These are phyloP conservation scores for Halcyon leucocephala DNA, from an alignment of 2,797 vertebrate genomes.

Conservation along the genomic window DNA sequence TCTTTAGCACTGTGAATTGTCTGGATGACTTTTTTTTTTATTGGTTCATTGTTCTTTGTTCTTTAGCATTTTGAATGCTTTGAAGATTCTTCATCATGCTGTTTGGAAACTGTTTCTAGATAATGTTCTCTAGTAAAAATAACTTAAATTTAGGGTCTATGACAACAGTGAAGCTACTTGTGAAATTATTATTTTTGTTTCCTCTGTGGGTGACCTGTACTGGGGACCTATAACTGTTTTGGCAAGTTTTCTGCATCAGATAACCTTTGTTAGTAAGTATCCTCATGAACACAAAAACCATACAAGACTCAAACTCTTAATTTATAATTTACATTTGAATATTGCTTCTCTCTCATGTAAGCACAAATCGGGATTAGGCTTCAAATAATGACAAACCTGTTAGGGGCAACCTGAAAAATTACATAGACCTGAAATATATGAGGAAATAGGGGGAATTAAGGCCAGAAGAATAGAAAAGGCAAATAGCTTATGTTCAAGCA, in stretches of 20 bases:
- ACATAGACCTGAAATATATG: neutral
- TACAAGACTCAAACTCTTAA: neutral
- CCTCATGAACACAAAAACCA: neutral
- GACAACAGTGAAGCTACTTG: neutral
- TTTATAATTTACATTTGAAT: neutral
- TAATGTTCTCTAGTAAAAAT: neutral
- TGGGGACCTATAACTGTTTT: neutral
- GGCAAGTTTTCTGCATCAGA: neutral
- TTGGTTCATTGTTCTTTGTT: neutral
- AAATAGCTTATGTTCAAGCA: neutral
- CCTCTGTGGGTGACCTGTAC: neutral
- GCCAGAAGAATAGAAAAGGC: neutral
- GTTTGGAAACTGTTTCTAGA: neutral
- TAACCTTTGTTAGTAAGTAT: neutral
- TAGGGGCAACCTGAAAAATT: slow-evolving; percentile 34
- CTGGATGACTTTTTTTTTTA: neutral
- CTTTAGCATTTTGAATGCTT: neutral
- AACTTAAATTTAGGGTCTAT: neutral
- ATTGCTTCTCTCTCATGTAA: neutral
- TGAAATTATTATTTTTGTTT: neutral
- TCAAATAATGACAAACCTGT: slow-evolving; percentile 7
- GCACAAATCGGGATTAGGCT: neutral
- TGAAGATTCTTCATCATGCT: neutral
- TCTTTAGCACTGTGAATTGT: neutral
- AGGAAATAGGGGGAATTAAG: slow-evolving; percentile 8